Base-by-base conservation (phyloP, 2,888 invertebrate genomes). In the Athalia circularis region DNA sequence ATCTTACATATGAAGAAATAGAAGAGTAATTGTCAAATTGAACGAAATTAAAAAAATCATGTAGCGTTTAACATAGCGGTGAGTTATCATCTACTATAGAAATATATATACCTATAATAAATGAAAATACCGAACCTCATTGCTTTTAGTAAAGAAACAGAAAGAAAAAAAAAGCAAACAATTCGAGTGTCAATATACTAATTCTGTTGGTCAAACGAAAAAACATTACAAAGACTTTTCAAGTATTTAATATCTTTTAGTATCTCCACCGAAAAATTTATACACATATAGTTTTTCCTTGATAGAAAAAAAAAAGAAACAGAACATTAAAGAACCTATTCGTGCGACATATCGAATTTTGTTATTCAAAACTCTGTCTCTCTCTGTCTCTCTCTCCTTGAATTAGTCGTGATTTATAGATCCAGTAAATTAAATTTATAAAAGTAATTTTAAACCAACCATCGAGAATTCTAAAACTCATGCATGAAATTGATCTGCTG, bases 301-400 rank as follows among this genome's bases (percentile, higher is more conserved):
- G 0, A 4, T n/a, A 4, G n/a, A 47, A 65, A 4, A 65, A 65
- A 65, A 45, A 5, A 65, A 11, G 13, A 29, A 6, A 54, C 4
- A 65, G 7, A 68, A 54, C 43, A 43, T 9, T 8, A 11, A 52
- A 29, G 52, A 15, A 68, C 50, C 54, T 43, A 52, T 43, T 65
- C 52, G 6, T 13, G 54, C 54, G 29, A 68, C 68, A 68, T 67
- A 67, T 68, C 68, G 68, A 68, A 43, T 50, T 68, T 43, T 54
- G 43, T 47, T 15, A 7, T 65, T 48, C 47, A 48, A 11, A 47
- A 48, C 48, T 65, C n/a, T 45, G n/a, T 64, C 64, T n/a, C n/a
- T 9, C 9, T 11, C 45, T 45, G 6, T 6, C n/a, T 29, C 45
- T n/a, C 43, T 64, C 45, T n/a, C n/a, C 15, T 48, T 68, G 5